Percentiles rank a stretch among this genome's conserved stretches.
Evolutionary conservation across 2,797 vertebrate genomes (phyloP).

Genomic region (Poecilia velifera): DNA sequence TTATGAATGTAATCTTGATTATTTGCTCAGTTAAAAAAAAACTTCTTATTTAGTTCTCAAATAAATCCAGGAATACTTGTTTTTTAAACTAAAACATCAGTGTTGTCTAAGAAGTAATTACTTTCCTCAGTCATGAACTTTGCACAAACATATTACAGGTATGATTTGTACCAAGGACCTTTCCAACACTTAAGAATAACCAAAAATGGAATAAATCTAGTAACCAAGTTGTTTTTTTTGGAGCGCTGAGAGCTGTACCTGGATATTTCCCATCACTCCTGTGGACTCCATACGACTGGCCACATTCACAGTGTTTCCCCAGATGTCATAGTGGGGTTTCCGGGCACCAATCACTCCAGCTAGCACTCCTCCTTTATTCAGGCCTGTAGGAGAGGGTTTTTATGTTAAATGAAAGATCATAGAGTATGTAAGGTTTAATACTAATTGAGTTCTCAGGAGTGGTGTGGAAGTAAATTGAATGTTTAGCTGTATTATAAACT

Average conservation of each 20-base stretch:
- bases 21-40: too few relatives aligned
- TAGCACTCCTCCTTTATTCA: slow-evolving; percentile 94
- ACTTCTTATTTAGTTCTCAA: too few relatives aligned
- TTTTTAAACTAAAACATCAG: too few relatives aligned
- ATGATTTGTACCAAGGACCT: background rate
- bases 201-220: background rate
- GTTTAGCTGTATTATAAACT: too few relatives aligned
- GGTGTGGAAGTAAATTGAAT: too few relatives aligned
- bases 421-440: too few relatives aligned
- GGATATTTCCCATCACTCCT: slow-evolving; percentile 96
- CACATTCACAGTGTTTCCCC: slow-evolving; percentile 98
- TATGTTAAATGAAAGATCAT: background rate
- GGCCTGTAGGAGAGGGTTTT: slow-evolving; percentile 74
- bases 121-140: background rate
- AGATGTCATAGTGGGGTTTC: slow-evolving; percentile 97
- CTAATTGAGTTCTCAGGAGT: too few relatives aligned
- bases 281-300: slow-evolving; percentile 99
- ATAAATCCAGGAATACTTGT: too few relatives aligned
- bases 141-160: background rate
- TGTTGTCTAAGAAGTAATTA: background rate
- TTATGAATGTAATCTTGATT: too few relatives aligned
- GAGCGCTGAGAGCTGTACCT: slow-evolving; percentile 79
- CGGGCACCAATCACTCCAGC: slow-evolving; percentile 95
- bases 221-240: background rate
- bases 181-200: background rate